Evolutionary conservation across 2,113 vertebrate species (phyloP).

Genomic region (Ciconia maguari): DNA sequence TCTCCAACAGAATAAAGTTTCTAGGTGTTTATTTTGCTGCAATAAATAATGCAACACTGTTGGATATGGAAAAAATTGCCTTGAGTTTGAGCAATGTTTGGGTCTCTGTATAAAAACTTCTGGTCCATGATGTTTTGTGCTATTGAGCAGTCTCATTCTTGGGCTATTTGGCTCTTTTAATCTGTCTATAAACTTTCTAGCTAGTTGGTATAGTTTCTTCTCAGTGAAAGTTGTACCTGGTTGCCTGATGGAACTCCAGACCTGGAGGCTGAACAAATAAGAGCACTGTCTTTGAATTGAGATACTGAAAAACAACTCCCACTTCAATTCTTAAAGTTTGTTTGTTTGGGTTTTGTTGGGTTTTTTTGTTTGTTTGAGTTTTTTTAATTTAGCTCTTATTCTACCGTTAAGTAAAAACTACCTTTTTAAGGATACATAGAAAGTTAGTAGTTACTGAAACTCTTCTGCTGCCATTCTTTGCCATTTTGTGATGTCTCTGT

Average conservation of each 20-base stretch:
- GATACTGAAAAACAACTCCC: neutral
- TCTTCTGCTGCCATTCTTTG: neutral
- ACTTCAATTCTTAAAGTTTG: neutral
- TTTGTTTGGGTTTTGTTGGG: neutral
- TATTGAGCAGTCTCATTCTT: neutral
- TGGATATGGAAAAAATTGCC: neutral
- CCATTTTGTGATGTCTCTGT: neutral
- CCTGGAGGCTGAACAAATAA: neutral
- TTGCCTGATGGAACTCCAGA: neutral
- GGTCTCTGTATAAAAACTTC: neutral
- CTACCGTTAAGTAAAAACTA: neutral
- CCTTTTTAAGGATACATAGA: neutral
- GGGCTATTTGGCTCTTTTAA: neutral
- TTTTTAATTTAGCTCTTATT: neutral
- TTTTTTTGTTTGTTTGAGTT: no score
- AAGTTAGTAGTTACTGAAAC: neutral
- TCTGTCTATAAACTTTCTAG: neutral
- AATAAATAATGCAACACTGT: neutral
- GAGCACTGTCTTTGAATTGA: neutral
- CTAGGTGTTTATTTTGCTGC: neutral
- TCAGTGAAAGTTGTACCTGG: neutral
- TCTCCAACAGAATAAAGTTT: neutral
- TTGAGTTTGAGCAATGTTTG: neutral
- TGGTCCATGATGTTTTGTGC: neutral
- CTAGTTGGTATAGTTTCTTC: neutral